phyloP scores from a whole-genome alignment of 2,113 vertebrate genomes.

The Gymnorhina tibicen region DNA sequence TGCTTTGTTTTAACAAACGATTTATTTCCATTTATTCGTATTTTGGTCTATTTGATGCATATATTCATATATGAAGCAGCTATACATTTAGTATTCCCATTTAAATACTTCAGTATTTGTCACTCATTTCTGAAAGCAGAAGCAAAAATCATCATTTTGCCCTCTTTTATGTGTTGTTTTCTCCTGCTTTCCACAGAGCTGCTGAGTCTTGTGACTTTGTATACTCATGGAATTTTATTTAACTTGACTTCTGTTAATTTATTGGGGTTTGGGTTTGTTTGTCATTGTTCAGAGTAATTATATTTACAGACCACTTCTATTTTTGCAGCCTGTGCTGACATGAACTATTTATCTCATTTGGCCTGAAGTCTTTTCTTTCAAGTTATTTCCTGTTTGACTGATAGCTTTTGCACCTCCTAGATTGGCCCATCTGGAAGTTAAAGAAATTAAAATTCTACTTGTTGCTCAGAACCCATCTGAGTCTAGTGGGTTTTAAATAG shows the following conservation, averaged over 20 bases:
- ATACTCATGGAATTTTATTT: not conserved
- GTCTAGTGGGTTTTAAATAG: not conserved
- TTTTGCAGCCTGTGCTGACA: not conserved
- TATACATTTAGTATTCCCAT: not conserved
- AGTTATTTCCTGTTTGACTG: not conserved
- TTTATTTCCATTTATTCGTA: not conserved
- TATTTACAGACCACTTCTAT: not conserved
- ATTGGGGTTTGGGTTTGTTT: not conserved
- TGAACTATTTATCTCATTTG: not conserved
- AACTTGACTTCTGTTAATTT: not conserved
- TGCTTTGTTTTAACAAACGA: not conserved
- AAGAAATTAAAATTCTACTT: not conserved
- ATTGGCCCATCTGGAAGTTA: not conserved
- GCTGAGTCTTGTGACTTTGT: not conserved
- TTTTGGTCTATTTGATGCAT: not conserved
- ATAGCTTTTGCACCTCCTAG: not conserved
- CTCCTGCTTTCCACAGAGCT: not conserved
- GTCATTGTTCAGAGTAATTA: not conserved
- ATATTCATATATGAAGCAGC: not conserved
- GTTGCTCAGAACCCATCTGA: not conserved
- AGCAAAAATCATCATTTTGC: not conserved
- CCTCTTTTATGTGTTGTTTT: not conserved
- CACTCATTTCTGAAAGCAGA: not conserved
- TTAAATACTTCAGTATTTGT: not conserved
- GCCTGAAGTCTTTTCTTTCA: not conserved